Base-by-base conservation (phyloP, 2,113 vertebrate genomes). In the Hemiscyllium ocellatum region DNA sequence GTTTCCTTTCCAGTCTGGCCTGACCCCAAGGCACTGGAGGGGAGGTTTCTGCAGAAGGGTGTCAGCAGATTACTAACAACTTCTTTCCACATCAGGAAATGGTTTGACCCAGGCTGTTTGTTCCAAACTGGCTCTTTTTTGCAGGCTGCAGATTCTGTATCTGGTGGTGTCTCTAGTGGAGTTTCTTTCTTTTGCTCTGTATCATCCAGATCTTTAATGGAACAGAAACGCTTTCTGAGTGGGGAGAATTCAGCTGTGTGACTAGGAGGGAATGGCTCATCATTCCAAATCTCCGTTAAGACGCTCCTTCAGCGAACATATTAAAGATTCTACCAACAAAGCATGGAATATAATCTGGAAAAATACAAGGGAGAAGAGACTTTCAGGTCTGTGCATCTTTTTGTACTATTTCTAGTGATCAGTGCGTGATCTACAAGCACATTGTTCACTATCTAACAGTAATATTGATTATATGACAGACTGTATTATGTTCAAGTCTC, bases 341-440 rank as follows among this genome's bases (percentile, higher is more conserved):
- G 98, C 97, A 7, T 98, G 98, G 98, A 98, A 98, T 0, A 96
- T 96, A 95, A 97, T 98, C 97, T 98, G 98, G 98, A 98, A 96
- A 96, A 97, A 97, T 0, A 86, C 97, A 90, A 97, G 98, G 96
- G 98, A 98, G 96, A 97, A 97, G 96, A 96, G 97, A 87, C 97
- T 98, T 10, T 97, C 98, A 98, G 98, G 98, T 98, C 96, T 97
- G 97, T 95, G 94, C 68, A 15, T 68, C 87, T 90, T 90, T 69
- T 52, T 42, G 52, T 50, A 72, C 94, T 70, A 33, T 95, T 76
- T 52, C 42, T 72, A 26, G 8, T 72, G 37, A 13, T 52, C 22
- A 52, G 72, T 33, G 47, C 68, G 24, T 69, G 56, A 61, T 61
- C 37, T 72, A 69, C 13, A 72, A 24, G 42, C 69, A 7, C 50